Percentiles rank a stretch among this genome's conserved stretches.
These are phyloP conservation scores for Pteronotus mesoamericanus DNA, from an alignment of 2,797 vertebrate genomes.

Conservation along the genomic window DNA sequence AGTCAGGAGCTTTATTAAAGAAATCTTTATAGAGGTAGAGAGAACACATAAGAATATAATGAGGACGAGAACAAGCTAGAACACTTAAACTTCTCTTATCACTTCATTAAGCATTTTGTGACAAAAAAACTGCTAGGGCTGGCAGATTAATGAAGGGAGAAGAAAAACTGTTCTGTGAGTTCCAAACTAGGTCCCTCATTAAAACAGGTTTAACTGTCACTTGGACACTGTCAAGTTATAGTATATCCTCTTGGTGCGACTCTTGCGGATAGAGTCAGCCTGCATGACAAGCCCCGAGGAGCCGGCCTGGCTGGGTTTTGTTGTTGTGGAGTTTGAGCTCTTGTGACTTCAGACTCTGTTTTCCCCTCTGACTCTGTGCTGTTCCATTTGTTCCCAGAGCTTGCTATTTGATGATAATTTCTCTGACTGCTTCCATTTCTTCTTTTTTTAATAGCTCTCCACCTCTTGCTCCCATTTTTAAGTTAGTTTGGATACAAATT, in stretches of 20 bases:
- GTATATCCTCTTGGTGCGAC: not conserved
- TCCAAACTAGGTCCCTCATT: not conserved
- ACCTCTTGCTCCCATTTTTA: not conserved
- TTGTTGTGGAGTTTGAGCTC: not conserved
- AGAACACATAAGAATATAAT: not conserved
- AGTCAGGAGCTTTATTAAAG: not conserved
- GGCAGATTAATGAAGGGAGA: conserved; percentile 24
- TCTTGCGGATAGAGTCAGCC: not conserved
- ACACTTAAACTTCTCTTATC: not conserved
- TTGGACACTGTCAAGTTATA: not conserved
- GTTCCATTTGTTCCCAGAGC: not conserved
- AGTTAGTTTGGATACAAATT: not conserved
- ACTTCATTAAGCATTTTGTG: conserved; percentile 7
- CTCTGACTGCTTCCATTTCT: not conserved
- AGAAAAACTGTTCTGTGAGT: conserved; percentile 12
- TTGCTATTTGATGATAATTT: not conserved
- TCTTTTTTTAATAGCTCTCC: not conserved
- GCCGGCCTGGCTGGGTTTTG: not conserved
- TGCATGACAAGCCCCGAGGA: not conserved
- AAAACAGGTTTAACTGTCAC: conserved; percentile 33
- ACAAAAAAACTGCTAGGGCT: conserved; percentile 31
- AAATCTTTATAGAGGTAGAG: not conserved
- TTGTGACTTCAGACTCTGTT: not conserved
- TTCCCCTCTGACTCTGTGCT: not conserved
- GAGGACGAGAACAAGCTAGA: not conserved